A percentile compares a stretch with the other conserved stretches of the same genome.
Conservation (phyloP, 2,113 vertebrate genomes). For the Copsychus sechellarum region DNA sequence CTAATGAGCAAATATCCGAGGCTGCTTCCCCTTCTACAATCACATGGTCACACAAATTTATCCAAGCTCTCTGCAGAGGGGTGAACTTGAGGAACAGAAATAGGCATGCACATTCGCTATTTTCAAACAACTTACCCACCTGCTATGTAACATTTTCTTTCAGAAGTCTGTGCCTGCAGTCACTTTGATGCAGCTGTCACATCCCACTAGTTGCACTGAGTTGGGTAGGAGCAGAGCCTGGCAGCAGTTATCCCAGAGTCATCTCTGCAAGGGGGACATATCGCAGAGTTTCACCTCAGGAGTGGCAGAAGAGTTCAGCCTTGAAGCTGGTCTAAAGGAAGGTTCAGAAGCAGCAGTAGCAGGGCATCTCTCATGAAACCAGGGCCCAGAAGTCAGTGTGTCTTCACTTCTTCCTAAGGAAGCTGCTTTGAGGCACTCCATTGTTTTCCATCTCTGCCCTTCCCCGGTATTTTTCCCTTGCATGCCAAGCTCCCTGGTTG, state of each 20-base stretch:
- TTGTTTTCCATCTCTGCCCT: background rate
- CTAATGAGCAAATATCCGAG: background rate
- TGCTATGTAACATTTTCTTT: background rate
- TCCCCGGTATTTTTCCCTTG: background rate
- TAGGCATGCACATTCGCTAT: background rate
- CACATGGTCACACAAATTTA: accelerated
- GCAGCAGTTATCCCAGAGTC: background rate
- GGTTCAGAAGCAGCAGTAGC: background rate
- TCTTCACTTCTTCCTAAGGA: background rate
- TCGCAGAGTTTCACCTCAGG: background rate
- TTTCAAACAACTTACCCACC: background rate
- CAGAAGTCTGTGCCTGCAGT: background rate
- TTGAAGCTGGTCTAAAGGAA: background rate
- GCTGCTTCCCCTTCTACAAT: background rate
- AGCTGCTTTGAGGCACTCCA: background rate
- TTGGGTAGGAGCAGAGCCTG: background rate
- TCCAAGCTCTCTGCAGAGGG: background rate
- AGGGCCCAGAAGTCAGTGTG: background rate
- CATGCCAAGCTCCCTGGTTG: slow-evolving; percentile 10
- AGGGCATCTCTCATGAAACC: background rate
- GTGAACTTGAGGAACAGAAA: background rate
- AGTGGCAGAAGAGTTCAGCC: background rate
- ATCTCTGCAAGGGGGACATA: background rate
- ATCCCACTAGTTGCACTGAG: accelerated
- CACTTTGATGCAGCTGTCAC: background rate